Evolutionary conservation across 2,888 invertebrate genomes (phyloP), one percentile per base, ranked within the genome.

Genomic region (Drosophila ezoana): DNA sequence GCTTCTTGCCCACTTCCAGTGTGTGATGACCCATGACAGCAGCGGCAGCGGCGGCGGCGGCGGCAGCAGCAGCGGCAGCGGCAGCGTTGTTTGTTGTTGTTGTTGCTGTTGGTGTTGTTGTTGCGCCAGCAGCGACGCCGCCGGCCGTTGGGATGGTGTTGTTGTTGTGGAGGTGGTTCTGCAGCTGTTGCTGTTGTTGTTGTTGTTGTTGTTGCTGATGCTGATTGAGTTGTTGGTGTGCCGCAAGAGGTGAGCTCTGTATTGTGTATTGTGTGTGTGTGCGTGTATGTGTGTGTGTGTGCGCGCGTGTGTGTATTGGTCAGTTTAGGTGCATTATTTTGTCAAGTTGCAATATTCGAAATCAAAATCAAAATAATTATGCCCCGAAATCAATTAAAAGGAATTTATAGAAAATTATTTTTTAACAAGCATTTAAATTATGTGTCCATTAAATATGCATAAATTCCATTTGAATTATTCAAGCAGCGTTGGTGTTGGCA

Each of bases 1-100:
- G 97, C 95, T 98, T 98, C 96, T 97, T 97, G 95, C 97, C 97
- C 94, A 96, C 95, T 95, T 97, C 96, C 95, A 96, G 94, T 94
- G 95, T 94, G 86, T 81, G 79, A 71, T 91, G 92, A 86, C 84
- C 88, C 84, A 84, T 90, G 72, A 90, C 87, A 77, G 89, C 80
- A 73, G 90, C 94, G 93, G 93, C 94, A 93, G 95, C 94, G 93
- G 95, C 94, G 93, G 94, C 90, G 90, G 89, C 89, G 63, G 90
- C 89, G 78, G 95, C 94, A 91, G 84, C 84, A 51, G 83, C 85
- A 52, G 88, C 87, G 75, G 89, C 84, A 67, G 89, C 81, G 65
- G 87, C 77, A 64, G 75, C 76, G 71, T 64, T 77, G 79, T 69
- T 79, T 77, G 74, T 79, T 79, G 89, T 69, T 76, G 82, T 79